Conservation (phyloP, 2,888 invertebrate species). For the Psococerastis gibbosa region DNA sequence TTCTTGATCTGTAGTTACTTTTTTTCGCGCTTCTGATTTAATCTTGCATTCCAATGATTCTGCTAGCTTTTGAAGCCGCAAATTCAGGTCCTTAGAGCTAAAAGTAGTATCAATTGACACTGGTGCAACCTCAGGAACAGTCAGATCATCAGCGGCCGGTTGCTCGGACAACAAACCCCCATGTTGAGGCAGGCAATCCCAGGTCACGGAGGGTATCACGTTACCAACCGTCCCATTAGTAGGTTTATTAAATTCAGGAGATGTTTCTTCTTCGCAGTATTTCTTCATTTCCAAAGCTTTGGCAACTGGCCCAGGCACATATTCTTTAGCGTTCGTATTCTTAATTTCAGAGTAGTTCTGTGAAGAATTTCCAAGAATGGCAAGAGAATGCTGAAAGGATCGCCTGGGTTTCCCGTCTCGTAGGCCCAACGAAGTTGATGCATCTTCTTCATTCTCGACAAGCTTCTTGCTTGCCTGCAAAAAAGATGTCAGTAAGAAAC, state of each 20-base stretch:
- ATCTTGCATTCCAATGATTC: background rate
- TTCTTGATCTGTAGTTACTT: background rate
- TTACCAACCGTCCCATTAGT: no score
- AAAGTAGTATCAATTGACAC: background rate
- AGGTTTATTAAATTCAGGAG: no score
- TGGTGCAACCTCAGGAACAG: background rate
- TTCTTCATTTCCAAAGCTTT: no score
- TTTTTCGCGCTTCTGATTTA: background rate
- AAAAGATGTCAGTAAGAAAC: background rate
- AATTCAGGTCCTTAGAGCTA: background rate
- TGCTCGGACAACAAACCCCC: no score
- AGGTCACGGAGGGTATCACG: no score
- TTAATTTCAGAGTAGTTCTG: no score
- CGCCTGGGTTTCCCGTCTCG: background rate
- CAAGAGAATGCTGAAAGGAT: background rate
- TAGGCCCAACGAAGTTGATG: background rate
- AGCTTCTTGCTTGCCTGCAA: background rate
- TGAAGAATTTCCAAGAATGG: background rate
- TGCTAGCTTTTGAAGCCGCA: background rate
- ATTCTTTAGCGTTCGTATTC: no score
- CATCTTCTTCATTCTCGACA: slow-evolving; percentile 3
- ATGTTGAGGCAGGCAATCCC: no score
- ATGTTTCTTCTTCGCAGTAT: no score
- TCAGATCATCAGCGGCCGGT: background rate
- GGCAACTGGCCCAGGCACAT: no score